Base-by-base conservation (phyloP, 30 jellyfish, hydroid and myxozoan genomes). In the Clytia hemisphaerica region DNA sequence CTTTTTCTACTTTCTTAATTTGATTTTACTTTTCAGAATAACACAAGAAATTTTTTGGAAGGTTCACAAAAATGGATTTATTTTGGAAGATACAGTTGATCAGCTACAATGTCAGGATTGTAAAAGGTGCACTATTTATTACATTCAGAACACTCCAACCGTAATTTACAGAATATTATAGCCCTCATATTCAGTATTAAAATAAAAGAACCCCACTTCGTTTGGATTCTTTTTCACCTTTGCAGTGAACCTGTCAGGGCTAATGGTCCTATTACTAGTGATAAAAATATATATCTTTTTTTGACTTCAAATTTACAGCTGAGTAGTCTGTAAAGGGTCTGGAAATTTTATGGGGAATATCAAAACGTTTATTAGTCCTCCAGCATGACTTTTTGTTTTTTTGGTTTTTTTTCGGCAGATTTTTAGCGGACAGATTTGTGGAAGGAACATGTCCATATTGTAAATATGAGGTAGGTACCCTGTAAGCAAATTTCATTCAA, bases 381-480 rank as follows among this genome's bases (percentile, higher is more conserved):
- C n/a, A 59, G n/a, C 10, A 22, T 59, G 21, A 6, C 10, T 59
- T 18, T 18, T 59, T 59, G 64, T 14, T 22, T 7, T 18, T 9
- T 24, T 14, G 21, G 19, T 28, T 38, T 12, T n/a, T 61, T 29
- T 29, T 57, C 53, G 60, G 3, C 40, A 91, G 99, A 37, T 92
- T 80, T 76, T 77, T 92, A 37, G 95, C 99, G 26, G 99, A 92
- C 59, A 85, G 99, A 31, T 92, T 92, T 49, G 99, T 92, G 7
- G 99, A 92, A 64, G 99, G 99, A 35, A 67, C 80, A 1, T 92
- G 99, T 61, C 99, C 95, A 32, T 72, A 60, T 60, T 92, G 99
- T 67, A n/a, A 73, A 6, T 92, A 92, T 46, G 94, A 80, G 94
- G 98, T 89, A 61, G 33, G 83, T 18, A n/a, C 24, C 10, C 46